Evolutionary conservation across 2,888 invertebrate genomes (phyloP), one percentile per base, ranked within the genome.

Genomic region (Limulus polyphemus): DNA sequence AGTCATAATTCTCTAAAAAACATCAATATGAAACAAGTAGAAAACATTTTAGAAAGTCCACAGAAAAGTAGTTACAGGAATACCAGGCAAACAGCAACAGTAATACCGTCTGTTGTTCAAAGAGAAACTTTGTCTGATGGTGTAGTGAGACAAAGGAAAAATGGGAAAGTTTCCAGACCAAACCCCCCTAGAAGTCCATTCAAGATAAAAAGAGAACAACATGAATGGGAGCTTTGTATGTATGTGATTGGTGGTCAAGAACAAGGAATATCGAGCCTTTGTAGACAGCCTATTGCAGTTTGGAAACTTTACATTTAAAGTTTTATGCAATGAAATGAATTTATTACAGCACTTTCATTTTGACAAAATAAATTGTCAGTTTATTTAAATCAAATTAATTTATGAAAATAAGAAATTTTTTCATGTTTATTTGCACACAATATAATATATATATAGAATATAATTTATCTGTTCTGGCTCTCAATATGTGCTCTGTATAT

Each of bases 171-270:
- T 32, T 32, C 7, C 32, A 59, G 67, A 13, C 59, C 62, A 14
- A 61, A 65, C 17, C 61, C 63, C 17, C 59, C 68, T 51, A 55
- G 57, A 47, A 65, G 68, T 49, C 66, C 68, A 11, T 56, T 61
- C 4, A 50, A 58, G 49, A 17, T 59, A 12, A 62, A 61, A 51
- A 49, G 58, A n/a, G 62, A 64, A 14, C 67, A 67, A 17, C 69
- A 69, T 49, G 60, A 70, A n/a, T 70, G 70, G 70, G 67, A 79
- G 79, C 62, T 83, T 52, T 83, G 82, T 71, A 80, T 86, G 65
- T 86, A 84, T 72, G 74, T 90, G 62, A 81, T 88, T 64, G 90
- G 90, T 0, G 90, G 90, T 0, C 84, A 84, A 71, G 89, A 90
- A 74, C 84, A 86, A 57, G 85, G 86, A 13, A 86, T 87, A 70